Base-by-base conservation (phyloP, 2,888 invertebrate species). In the Temnothorax unifasciatus region DNA sequence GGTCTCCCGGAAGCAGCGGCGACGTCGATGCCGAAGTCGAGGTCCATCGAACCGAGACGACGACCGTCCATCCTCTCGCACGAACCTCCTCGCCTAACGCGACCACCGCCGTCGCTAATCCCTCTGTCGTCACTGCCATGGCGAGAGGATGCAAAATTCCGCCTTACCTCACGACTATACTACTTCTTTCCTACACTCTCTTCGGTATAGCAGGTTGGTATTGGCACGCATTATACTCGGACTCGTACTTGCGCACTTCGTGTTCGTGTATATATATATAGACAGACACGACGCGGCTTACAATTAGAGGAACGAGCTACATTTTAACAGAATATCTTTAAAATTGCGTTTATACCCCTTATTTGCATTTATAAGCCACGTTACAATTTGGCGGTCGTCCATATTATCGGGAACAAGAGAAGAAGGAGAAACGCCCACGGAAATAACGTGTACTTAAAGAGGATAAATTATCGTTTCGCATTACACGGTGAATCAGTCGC, bases 141-240 rank as follows among this genome's bases (percentile, higher is more conserved):
- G 89, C 92, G 87, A 91, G 91, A 88, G 91, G 93, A 92, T 92
- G 92, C 90, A 92, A 92, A 90, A 92, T 95, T 90, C 95, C 94
- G 79, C 93, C 95, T 74, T 94, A 94, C 91, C 91, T 95, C 87
- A 94, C 95, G 83, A 95, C 95, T 63, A 88, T 95, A 83, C 92
- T 95, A 87, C 92, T 95, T 87, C 90, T 95, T 85, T 94, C 93
- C 86, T 95, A 94, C 90, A 94, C 95, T 85, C 92, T 95, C 85
- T 93, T 94, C 92, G 94, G 95, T 89, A 93, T 95, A 87, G 93
- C 95, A 93, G 95, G 95, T 95, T 87, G 91, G 93, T 94, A 54
- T 18, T 15, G 4, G n/a, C n/a, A 74, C 21, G 59, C 29, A 3
- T 71, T 63, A 54, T 15, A 18, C 38, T 41, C 38, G 21, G 44